Base-by-base conservation (phyloP, 2,888 invertebrate genomes). In the Lasioglossum leucozonium region DNA sequence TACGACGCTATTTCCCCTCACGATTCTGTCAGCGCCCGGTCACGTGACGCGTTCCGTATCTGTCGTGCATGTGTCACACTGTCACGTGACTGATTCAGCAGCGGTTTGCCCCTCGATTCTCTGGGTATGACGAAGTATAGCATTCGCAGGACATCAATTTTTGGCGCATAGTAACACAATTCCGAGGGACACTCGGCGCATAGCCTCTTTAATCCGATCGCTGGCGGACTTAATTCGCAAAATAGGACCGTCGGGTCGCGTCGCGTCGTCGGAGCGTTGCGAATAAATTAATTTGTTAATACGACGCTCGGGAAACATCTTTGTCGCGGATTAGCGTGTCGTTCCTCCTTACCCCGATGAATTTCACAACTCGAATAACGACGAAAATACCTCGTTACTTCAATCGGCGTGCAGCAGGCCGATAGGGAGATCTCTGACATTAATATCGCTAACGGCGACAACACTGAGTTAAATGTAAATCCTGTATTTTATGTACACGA, bases 401-500 rank as follows among this genome's bases (percentile, higher is more conserved):
- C 30, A 65, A 78, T 75, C 67, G 72, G 69, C 18, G 72, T 55
- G 62, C 78, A 65, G 42, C n/a, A 30, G 37, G 1, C 55, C 51
- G 72, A 79, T 76, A 82, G 82, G 26, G 75, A 74, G 65, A 69
- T 67, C 72, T 72, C 65, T 77, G 58, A 71, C 69, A 69, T 30
- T 79, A 75, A 81, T 86, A 75, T 73, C 77, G 69, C 73, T 69
- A 34, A 22, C 67, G 22, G 13, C 62, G 44, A 55, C 62, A 73
- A 67, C 76, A 79, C 71, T 26, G 76, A 79, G 74, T 85, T 79
- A 75, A 72, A 77, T 69, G 77, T 74, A 76, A 82, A 80, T 77
- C 77, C 79, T 55, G 58, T 82, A 82, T 82, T 86, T 87, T 85
- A 85, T 67, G 76, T 69, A 67, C 58, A 77, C 62, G 71, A 76